Percentiles rank a stretch among this genome's conserved stretches.
phyloP scores from a whole-genome alignment of 2,113 vertebrate genomes.

The Excalfactoria chinensis region DNA sequence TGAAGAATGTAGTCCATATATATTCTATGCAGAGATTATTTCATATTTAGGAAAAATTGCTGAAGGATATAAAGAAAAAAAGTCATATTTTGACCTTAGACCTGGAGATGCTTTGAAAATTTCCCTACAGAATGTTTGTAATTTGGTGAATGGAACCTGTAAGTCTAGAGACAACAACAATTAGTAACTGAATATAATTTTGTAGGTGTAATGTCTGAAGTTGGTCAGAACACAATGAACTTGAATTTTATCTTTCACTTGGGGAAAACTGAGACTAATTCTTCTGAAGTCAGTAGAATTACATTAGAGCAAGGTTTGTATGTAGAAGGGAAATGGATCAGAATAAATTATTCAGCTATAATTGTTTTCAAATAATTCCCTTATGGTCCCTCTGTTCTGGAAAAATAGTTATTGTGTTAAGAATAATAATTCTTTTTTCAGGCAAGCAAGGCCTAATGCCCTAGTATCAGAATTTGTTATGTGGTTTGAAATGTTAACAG shows the following conservation, averaged over 20 bases:
- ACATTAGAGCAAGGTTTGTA: background rate
- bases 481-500: background rate
- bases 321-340: background rate
- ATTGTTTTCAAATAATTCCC: constrained; percentile 4
- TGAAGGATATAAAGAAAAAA: background rate
- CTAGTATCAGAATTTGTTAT: background rate
- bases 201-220: background rate
- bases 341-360: background rate
- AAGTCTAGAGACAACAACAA: background rate
- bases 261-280: background rate
- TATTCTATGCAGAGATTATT: background rate
- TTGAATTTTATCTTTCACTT: background rate
- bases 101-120: background rate
- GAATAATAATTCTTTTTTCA: background rate
- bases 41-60: background rate
- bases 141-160: background rate
- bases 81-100: background rate
- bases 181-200: background rate
- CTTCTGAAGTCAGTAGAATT: constrained; percentile 5
- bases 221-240: background rate
- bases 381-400: background rate
- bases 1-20: background rate
- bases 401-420: background rate
- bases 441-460: background rate
- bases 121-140: background rate